phyloP scores from a whole-genome alignment of 1,140 invertebrate genomes.

The Bombus sibiricus region DNA sequence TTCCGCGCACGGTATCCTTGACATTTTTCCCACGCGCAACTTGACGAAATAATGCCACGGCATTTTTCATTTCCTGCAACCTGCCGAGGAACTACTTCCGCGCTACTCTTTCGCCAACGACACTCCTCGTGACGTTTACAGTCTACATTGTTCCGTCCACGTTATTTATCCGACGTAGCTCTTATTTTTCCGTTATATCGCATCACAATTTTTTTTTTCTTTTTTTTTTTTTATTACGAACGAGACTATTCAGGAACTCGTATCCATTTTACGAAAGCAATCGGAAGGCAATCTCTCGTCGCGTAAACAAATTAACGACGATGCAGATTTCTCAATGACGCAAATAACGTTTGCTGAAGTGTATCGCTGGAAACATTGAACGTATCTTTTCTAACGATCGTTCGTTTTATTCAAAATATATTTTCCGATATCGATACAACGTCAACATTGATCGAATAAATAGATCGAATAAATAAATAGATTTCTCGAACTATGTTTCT shows the following conservation, averaged over 20 bases:
- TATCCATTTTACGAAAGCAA: background rate
- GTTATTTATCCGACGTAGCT: conserved; percentile 30
- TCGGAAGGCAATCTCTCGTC: background rate
- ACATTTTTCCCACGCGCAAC: background rate
- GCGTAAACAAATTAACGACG: background rate
- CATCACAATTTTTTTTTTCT: background rate
- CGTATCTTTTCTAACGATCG: too few relatives aligned
- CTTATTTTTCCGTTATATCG: conserved; percentile 8
- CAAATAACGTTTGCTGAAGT: background rate
- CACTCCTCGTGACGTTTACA: background rate
- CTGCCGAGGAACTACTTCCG: background rate
- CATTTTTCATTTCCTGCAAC: conserved; percentile 67
- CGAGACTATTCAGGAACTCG: background rate
- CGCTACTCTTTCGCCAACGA: background rate
- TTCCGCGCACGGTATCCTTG: background rate
- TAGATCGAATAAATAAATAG: too few relatives aligned
- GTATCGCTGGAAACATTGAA: fast-evolving
- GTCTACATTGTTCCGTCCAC: background rate
- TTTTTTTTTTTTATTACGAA: background rate
- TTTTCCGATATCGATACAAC: too few relatives aligned
- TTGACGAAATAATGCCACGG: background rate
- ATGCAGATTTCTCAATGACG: background rate
- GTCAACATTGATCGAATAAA: too few relatives aligned
- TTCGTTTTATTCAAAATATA: too few relatives aligned
- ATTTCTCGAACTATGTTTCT: too few relatives aligned